These are phyloP conservation scores for Onychorhynchus coronatus DNA, from an alignment of 2,113 vertebrate species.

Conservation along the genomic window DNA sequence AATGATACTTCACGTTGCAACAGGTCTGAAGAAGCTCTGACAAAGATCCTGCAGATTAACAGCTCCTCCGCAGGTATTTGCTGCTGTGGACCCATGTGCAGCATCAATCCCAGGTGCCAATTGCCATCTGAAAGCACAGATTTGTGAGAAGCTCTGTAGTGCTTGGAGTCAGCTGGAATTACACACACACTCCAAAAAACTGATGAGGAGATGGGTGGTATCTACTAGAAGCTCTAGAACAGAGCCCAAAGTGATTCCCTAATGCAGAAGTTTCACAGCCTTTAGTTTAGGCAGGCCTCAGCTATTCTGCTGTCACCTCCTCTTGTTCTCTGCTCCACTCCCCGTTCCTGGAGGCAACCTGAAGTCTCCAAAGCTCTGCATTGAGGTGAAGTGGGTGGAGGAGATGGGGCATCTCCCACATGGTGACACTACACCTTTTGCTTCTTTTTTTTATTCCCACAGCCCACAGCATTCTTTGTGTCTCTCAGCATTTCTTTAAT, in stretches of 20 bases:
- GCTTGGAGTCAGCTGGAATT: not conserved
- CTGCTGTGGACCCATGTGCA: not conserved
- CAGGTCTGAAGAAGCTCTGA: not conserved
- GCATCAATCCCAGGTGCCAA: not conserved
- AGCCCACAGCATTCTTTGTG: not conserved
- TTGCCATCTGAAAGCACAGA: not conserved
- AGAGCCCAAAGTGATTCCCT: not conserved
- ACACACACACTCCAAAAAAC: not conserved
- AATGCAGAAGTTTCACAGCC: not conserved
- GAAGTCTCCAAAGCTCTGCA: not conserved
- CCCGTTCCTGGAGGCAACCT: not conserved
- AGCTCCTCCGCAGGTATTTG: not conserved
- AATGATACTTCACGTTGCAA: not conserved
- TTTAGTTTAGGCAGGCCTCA: not conserved
- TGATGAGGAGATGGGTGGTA: not conserved
- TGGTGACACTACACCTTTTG: not conserved
- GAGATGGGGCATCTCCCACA: not conserved
- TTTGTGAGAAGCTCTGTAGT: not conserved
- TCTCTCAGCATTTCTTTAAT: not conserved
- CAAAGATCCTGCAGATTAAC: not conserved
- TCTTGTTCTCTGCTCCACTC: not conserved
- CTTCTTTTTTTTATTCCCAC: not conserved
- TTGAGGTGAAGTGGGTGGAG: not conserved
- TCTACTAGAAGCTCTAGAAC: not conserved
- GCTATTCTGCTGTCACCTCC: not conserved